Base-by-base conservation (phyloP, 2,888 invertebrate species). In the Eilema sororculum region DNA sequence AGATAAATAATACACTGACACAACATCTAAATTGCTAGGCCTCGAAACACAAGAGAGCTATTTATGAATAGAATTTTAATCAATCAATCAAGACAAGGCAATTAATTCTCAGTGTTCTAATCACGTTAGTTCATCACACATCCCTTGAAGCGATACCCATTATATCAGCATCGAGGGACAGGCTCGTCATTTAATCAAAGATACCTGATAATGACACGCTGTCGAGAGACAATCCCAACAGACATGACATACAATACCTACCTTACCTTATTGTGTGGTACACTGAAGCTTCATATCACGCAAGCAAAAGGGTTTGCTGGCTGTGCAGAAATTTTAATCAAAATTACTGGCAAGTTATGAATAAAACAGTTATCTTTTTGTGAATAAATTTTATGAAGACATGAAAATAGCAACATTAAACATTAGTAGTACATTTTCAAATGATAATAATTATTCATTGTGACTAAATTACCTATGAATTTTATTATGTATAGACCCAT, bases 141-240 rank as follows among this genome's bases (percentile, higher is more conserved):
- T n/a, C 46, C 20, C 6, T 46, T 46, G 20, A 60, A 62, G 52
- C 6, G 24, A 24, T 30, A 37, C 22, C 33, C 30, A 62, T 63
- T 24, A 63, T 63, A 57, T 37, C 28, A 41, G 8, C 33, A 13
- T 37, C n/a, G 9, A 13, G 37, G 33, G 57, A 63, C 56, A 30
- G 28, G 41, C 63, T 57, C 16, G 13, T 41, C 25, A 63, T 46
- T 65, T 63, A 70, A 70, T 70, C 57, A 59, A 63, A 70, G 24
- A 37, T 37, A 62, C 25, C 56, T 62, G 69, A 25, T 66, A 69
- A 69, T 69, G 65, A 69, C 57, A 41, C 37, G 24, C 13, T 37
- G 12, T 65, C 6, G 37, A 9, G 24, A 61, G n/a, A 30, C 25
- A 30, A 61, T 61, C n/a, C 33, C 30, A n/a, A 30, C 20, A 30